phyloP scores from a whole-genome alignment of 92 coral and sea anemone species.

The Epizoanthus stellaris region DNA sequence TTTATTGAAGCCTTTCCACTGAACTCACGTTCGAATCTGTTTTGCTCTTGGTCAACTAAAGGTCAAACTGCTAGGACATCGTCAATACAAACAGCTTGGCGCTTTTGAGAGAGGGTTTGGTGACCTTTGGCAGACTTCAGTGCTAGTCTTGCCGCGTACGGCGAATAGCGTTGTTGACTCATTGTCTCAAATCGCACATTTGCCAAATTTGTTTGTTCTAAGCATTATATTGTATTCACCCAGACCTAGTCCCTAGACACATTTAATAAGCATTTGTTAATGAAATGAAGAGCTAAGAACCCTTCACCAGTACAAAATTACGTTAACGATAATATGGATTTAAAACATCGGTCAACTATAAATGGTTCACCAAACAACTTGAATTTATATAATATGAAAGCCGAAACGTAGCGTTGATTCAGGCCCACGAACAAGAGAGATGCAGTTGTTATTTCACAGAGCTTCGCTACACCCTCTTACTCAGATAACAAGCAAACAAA shows the following conservation, averaged over 20 bases:
- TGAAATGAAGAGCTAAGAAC: background rate
- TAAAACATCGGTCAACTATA: background rate
- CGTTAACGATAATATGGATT: background rate
- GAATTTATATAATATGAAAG: background rate
- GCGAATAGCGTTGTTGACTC: conserved; percentile 10
- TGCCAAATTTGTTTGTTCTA: conserved; percentile 25
- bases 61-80: background rate
- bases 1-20: background rate
- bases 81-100: conserved; percentile 2
- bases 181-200: conserved; percentile 39
- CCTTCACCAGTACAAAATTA: background rate
- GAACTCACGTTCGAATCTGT: background rate
- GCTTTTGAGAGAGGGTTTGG: background rate
- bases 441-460: background rate
- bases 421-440: background rate
- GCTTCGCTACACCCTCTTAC: background rate
- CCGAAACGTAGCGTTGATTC: background rate
- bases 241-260: background rate
- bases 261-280: conserved; percentile 43
- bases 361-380: background rate
- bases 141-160: background rate
- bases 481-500: background rate
- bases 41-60: background rate
- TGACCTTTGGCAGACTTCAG: conserved; percentile 23
- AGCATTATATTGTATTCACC: conserved; percentile 5